Percentiles rank a stretch among this genome's conserved stretches.
Conservation (phyloP, 1,140 invertebrate genomes). For the Drosophila albomicans region DNA sequence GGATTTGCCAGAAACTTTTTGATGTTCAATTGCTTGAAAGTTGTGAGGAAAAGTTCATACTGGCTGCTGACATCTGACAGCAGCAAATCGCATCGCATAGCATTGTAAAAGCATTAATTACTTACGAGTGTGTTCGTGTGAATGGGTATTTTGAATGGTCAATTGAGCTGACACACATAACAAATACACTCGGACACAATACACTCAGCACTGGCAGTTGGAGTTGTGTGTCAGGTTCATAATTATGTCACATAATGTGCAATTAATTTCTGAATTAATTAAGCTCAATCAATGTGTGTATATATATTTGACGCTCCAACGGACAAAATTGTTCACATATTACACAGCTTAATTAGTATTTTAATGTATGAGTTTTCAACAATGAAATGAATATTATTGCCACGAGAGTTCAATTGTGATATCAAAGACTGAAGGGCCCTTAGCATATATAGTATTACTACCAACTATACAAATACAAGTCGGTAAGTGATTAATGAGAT, state of each 20-base stretch:
- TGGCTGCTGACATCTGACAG: conserved; percentile 37
- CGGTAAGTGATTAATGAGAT: neutral
- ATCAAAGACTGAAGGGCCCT: neutral
- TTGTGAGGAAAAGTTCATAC: conserved; percentile 45
- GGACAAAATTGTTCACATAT: conserved; percentile 23
- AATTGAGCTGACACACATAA: conserved; percentile 17
- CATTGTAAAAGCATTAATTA: conserved; percentile 58
- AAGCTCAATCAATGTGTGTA: conserved; percentile 2
- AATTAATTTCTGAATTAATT: conserved; percentile 38
- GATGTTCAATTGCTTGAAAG: conserved; percentile 54
- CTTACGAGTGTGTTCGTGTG: conserved; percentile 46
- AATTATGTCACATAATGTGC: conserved; percentile 57
- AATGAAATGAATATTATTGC: neutral
- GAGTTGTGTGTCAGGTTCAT: conserved; percentile 43
- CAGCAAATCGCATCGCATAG: neutral
- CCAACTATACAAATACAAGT: neutral
- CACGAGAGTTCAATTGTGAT: neutral
- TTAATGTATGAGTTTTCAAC: conserved; percentile 7
- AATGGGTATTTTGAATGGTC: conserved; percentile 43
- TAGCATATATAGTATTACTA: neutral
- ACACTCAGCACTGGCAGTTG: conserved; percentile 22
- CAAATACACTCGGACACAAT: conserved; percentile 9
- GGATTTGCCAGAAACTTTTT: conserved; percentile 13
- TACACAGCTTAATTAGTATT: conserved; percentile 28
- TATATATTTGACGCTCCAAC: conserved; percentile 11